Percentiles rank a stretch among this genome's conserved stretches.
These are phyloP conservation scores for Centropyge bicolor DNA, from an alignment of 2,797 vertebrate genomes.

Conservation along the genomic window DNA sequence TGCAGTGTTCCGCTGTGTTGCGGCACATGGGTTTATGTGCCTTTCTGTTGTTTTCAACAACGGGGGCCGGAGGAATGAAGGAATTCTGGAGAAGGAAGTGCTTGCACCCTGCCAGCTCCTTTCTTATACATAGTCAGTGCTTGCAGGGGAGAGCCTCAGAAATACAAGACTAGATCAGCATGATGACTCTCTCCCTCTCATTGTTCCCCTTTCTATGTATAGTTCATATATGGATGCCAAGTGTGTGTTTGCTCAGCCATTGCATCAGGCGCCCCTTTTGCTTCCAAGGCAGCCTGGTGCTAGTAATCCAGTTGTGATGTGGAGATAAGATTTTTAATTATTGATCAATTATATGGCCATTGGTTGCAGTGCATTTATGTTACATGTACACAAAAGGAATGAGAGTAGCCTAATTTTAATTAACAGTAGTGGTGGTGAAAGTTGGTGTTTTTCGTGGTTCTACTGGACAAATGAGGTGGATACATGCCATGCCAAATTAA, in stretches of 20 bases:
- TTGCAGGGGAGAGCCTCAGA: slow-evolving; percentile 39
- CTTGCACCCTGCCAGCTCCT: slow-evolving; percentile 36
- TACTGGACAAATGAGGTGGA: background rate
- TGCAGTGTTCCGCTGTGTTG: slow-evolving; percentile 49
- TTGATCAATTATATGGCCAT: slow-evolving; percentile 17
- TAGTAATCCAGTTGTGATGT: slow-evolving; percentile 44
- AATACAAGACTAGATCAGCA: slow-evolving; percentile 27
- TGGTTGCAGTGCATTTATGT: slow-evolving; percentile 24
- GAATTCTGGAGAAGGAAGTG: slow-evolving; percentile 43
- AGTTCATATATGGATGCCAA: slow-evolving; percentile 13
- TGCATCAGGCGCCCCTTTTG: slow-evolving; percentile 39
- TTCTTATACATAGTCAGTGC: slow-evolving; percentile 49
- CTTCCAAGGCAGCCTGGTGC: slow-evolving; percentile 70
- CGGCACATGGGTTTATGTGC: slow-evolving; percentile 26
- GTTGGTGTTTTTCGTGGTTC: background rate
- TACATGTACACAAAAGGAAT: slow-evolving; percentile 4
- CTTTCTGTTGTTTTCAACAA: slow-evolving; percentile 37
- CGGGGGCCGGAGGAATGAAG: slow-evolving; percentile 32
- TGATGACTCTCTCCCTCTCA: background rate
- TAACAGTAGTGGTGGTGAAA: background rate
- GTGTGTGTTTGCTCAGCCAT: slow-evolving; percentile 29
- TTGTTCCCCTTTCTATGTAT: slow-evolving; percentile 28
- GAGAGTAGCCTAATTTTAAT: slow-evolving; percentile 15
- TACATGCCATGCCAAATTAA: slow-evolving; percentile 14
- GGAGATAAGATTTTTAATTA: slow-evolving; percentile 40